Conservation (phyloP, 2,888 invertebrate species). For the Drosophila anceps region DNA sequence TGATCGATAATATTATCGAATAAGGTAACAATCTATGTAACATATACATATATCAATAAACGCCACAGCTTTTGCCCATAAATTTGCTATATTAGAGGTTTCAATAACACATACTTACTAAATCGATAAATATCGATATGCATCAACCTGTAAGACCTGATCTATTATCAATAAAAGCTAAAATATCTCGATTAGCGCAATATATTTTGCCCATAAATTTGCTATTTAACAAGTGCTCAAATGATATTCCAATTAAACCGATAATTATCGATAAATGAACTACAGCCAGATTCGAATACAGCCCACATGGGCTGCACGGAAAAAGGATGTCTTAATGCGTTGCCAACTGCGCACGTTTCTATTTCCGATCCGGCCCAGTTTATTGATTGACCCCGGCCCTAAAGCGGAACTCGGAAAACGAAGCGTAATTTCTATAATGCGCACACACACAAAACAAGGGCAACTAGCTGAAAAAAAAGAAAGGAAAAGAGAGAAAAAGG, state of each 20-base stretch:
- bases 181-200: too few relatives aligned
- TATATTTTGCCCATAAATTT: too few relatives aligned
- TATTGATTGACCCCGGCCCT: conserved; percentile 63
- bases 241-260: not conserved
- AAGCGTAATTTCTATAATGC: conserved; percentile 45
- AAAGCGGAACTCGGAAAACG: conserved; percentile 9
- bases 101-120: not conserved
- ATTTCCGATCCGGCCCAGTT: conserved; percentile 67
- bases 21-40: too few relatives aligned
- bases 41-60: too few relatives aligned
- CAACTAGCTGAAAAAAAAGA: conserved; percentile 15
- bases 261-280: not conserved
- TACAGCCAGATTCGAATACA: not conserved
- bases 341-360: conserved; percentile 68
- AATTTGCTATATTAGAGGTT: not conserved
- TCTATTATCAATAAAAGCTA: not conserved
- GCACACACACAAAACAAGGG: conserved; percentile 42
- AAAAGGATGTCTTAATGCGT: not conserved
- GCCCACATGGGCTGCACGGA: not conserved
- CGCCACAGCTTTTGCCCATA: not conserved
- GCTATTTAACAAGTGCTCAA: too few relatives aligned
- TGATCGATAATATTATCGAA: too few relatives aligned
- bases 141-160: not conserved
- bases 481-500: conserved; percentile 1
- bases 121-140: not conserved